phyloP scores from a whole-genome alignment of 30 jellyfish, hydroid and myxozoan genomes.

The Cassiopea andromeda region DNA sequence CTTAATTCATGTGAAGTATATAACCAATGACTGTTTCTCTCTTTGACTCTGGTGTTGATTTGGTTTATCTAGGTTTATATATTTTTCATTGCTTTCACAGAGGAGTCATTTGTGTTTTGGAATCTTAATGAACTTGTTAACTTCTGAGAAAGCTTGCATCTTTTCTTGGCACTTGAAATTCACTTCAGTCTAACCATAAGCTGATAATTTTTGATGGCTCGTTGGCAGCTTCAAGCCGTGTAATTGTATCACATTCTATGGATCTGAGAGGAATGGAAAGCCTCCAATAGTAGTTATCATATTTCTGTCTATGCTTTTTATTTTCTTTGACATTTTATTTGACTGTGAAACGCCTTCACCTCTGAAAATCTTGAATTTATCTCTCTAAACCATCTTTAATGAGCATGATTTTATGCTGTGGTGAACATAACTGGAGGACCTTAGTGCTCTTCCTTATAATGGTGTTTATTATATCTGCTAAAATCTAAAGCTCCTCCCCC shows the following conservation, averaged over 20 bases:
- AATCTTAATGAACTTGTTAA: background rate
- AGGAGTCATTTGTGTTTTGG: background rate
- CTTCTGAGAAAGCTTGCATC: background rate
- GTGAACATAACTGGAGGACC: background rate
- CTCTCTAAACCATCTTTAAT: background rate
- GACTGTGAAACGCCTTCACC: constrained; percentile 14
- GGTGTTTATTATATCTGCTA: background rate
- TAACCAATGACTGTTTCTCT: no score
- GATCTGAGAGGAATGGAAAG: background rate
- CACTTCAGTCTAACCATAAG: background rate
- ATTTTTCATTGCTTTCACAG: background rate
- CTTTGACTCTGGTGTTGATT: no score
- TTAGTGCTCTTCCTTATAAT: background rate
- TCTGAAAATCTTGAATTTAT: background rate
- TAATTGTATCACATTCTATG: background rate
- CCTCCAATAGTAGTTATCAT: background rate
- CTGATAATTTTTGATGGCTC: constrained; percentile 4
- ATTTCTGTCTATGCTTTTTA: background rate
- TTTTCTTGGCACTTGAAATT: background rate
- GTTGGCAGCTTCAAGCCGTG: background rate
- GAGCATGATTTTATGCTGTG: background rate
- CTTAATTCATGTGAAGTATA: no score
- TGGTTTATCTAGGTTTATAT: background rate
- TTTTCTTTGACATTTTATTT: background rate
- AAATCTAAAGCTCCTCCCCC: constrained; percentile 6